Evolutionary conservation across 2,888 invertebrate species (phyloP).

Genomic region (Periphyllus acericola): DNA sequence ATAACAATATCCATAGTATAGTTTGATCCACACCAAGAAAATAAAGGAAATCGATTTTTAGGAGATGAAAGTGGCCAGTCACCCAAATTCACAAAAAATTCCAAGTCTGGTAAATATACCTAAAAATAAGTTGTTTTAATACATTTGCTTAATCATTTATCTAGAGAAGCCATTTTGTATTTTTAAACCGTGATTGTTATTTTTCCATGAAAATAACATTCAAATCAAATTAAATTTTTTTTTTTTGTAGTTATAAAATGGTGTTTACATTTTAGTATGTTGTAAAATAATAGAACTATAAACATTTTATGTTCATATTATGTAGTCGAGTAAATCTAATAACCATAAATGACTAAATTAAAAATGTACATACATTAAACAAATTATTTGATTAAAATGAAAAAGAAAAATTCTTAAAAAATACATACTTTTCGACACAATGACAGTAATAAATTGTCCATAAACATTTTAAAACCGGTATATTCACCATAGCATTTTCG

Average conservation of each 20-base stretch:
- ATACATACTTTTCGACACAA: conserved; percentile 77
- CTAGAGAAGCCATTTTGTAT: background rate
- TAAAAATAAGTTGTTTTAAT: conserved; percentile 9
- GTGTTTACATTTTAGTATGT: too few relatives aligned
- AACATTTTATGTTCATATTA: background rate
- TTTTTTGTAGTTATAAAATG: too few relatives aligned
- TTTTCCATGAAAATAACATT: too few relatives aligned
- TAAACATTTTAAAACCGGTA: conserved; percentile 95
- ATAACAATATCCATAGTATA: conserved; percentile 88
- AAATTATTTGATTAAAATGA: background rate
- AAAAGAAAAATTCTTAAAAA: background rate
- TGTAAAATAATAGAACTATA: too few relatives aligned
- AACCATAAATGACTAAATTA: background rate
- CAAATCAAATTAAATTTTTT: background rate
- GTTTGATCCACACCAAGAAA: conserved; percentile 96
- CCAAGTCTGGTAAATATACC: conserved; percentile 80
- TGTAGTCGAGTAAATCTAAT: background rate
- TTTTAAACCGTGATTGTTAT: too few relatives aligned
- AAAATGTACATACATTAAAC: background rate
- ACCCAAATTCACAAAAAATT: conserved; percentile 91
- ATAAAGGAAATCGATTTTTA: conserved; percentile 78
- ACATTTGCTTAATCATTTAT: background rate
- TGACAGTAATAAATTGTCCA: conserved; percentile 86
- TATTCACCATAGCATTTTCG: conserved; percentile 93
- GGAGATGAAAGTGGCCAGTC: conserved; percentile 88